Evolutionary conservation across 2,888 invertebrate genomes (phyloP), one percentile per base, ranked within the genome.

Genomic region (Troides oblongomaculatus): DNA sequence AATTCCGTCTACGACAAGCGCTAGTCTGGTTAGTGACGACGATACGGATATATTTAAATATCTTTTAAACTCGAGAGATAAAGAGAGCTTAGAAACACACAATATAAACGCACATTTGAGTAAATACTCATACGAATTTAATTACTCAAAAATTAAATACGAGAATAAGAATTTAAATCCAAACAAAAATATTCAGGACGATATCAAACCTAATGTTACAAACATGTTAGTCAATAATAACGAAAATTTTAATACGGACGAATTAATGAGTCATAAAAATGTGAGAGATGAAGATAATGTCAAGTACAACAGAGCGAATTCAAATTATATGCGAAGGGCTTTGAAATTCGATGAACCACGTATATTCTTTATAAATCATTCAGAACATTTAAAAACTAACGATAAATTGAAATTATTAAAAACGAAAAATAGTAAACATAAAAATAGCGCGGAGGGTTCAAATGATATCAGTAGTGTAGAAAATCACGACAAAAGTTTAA

Each of bases 21-120:
- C 8, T 5, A 30, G 59, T 36, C 3, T 43, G 4, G 23, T 63
- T 23, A 64, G 56, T 3, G 68, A 71, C 30, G 67, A 67, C 25
- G 69, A 72, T 56, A 64, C 67, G 3, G 69, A 71, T 23, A 67
- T 71, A 58, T 71, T 71, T 23, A 67, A 67, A 39, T 67, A 71
- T 50, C 50, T 71, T n/a, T 58, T 71, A 18, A 53, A 66, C 21
- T 25, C 63, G 10, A 50, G 18, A 6, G 61, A 68, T 14, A 67
- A 70, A 10, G 64, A 62, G 17, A 70, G 67, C n/a, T 39, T 46
- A 23, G 66, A 67, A 61, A 61, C 59, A 23, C 70, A 71, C 46
- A 67, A 64, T 6, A 63, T 71, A n/a, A 71, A 71, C 17, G 70
- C 60, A n/a, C 70, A 64, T 18, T 25, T 71, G 39, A 67, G 60